These are phyloP conservation scores for Notothenia coriiceps DNA, from an alignment of 2,113 vertebrate genomes.

Conservation along the genomic window DNA sequence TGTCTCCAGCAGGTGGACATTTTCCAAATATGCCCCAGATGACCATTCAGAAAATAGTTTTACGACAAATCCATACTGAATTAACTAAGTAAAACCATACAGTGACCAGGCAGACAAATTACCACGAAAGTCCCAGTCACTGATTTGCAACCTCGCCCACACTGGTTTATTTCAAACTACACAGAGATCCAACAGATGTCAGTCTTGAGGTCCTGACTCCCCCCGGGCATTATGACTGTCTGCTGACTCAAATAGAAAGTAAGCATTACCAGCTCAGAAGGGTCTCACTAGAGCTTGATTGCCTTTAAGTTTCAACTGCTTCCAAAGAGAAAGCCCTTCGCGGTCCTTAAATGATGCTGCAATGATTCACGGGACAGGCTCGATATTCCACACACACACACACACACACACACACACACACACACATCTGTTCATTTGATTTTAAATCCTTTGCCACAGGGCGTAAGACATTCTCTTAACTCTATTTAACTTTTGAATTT, in stretches of 20 bases:
- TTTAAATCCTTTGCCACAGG: constrained; percentile 10
- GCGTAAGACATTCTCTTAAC: constrained; percentile 4
- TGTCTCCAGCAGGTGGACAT: not conserved
- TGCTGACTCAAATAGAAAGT: constrained; percentile 7
- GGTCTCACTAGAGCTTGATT: not conserved
- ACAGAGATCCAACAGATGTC: not conserved
- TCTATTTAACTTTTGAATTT: constrained; percentile 16
- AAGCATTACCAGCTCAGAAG: constrained; percentile 1
- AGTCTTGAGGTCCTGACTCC: not conserved
- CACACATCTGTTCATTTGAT: constrained; percentile 19
- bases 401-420: no score
- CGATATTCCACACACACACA: not conserved
- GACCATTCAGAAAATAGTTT: not conserved
- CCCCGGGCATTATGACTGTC: not conserved
- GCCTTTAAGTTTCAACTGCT: not conserved
- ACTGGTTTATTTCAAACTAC: not conserved
- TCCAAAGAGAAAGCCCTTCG: constrained; percentile 4
- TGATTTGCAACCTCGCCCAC: not conserved
- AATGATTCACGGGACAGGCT: not conserved
- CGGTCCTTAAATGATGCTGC: not conserved
- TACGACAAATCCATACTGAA: not conserved
- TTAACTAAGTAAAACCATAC: not conserved
- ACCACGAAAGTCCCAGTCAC: not conserved
- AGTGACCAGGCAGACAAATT: not conserved
- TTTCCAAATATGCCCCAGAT: not conserved